Base-by-base conservation (phyloP, 1,140 invertebrate genomes). In the Drosophila yakuba region DNA sequence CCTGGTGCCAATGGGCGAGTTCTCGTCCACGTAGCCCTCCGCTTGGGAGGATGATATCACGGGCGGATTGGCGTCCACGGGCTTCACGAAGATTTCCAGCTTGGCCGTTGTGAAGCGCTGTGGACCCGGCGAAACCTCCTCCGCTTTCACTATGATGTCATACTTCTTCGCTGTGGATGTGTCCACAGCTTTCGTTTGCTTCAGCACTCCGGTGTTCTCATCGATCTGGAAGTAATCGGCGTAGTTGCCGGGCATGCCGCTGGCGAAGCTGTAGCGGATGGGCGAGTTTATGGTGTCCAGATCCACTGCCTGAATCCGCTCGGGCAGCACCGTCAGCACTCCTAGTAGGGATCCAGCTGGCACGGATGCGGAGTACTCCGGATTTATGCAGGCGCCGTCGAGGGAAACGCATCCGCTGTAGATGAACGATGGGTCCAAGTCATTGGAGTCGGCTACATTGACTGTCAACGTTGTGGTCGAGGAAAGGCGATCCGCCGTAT, bases 291-390 rank as follows among this genome's bases (percentile, higher is more conserved):
- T 94, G 1, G 97, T 97, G 86, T 98, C 97, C 94, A 97, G 96
- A 91, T 98, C 97, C 1, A 97, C 95, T 0, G 97, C 97, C 93
- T 97, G 96, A 56, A 98, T 97, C 80, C 97, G 96, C 85, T 98
- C 97, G 1, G 97, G 97, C n/a, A 94, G 93, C 23, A 98, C 95
- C 58, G 95, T 95, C 1, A 98, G 93, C 38, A 97, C 95, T 1
- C 97, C 97, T 23, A 96, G 95, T 74, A 97, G 91, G 3, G 96
- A 95, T 5, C 97, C 96, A 64, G 96, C 96, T 7, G 96, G 96
- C 25, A 97, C 96, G 95, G 95, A 94, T 4, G 95, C 94, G 4
- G 94, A 94, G 88, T 97, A 97, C 93, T 97, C 96, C 0, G 96
- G 96, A 92, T 97, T 96, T 51, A 97, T 96, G 84, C 96, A 97